Evolutionary conservation across 2,797 vertebrate genomes (phyloP), one percentile per base, ranked within the genome.

Genomic region (Oophaga sylvatica): DNA sequence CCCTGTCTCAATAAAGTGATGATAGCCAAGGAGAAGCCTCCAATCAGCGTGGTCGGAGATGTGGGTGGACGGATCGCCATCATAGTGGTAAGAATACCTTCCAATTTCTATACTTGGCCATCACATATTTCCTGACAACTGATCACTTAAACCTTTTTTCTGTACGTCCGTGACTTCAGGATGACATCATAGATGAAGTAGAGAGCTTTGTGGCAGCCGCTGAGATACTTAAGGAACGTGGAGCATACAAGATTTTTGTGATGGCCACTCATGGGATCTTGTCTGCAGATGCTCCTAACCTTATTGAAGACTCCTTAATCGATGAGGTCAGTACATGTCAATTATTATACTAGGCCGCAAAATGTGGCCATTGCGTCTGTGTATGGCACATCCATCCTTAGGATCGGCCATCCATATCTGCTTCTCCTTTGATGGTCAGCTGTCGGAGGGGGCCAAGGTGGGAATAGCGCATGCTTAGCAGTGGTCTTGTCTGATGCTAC

Each of bases 1-100:
- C 81, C 65, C 68, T 31, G 91, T 82, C 59, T 78, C 68, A 71
- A 88, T 87, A 63, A 90, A 99, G 98, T 98, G 91, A 97, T 99
- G 98, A 99, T 99, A 96, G 97, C 98, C 59, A 99, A 99, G 92
- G 98, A 99, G 94, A 99, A 99, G 89, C 98, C 98, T 0, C 98
- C 98, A 0, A 99, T 99, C 90, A 98, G 96, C 1, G 98, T 99
- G 19, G 98, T 99, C 0, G 98, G 98, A 91, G 98, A 99, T 0
- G 98, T 99, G 0, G 98, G 98, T 90, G 98, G 98, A 90, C 95
- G 98, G 92, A 99, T 99, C 57, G 97, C 98, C 56, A 99, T 99
- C 90, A 98, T 99, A 89, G 95, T 99, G 91, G 98, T 99, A 97
- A 92, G 97, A 91, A 15, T 11, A 62, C 10, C 17, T 29, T 62